phyloP scores from a whole-genome alignment of 2,113 vertebrate genomes.

The Orthonyx spaldingii region DNA sequence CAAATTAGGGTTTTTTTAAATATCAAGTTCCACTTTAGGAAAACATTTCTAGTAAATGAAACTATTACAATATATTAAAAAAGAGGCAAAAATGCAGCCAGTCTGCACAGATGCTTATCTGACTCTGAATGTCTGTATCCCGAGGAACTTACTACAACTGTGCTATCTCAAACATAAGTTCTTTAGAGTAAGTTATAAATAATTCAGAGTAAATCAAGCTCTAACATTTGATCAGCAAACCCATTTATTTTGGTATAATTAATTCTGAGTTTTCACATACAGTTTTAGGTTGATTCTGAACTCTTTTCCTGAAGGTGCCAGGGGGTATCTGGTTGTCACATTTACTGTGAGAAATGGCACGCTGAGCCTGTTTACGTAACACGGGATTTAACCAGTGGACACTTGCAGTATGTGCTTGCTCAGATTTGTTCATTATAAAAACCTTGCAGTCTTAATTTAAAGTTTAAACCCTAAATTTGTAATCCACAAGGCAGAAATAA shows the following conservation, averaged over 20 bases:
- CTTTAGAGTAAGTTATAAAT: neutral
- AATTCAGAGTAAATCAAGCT: neutral
- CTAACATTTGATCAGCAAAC: neutral
- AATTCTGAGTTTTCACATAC: neutral
- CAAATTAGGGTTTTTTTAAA: neutral
- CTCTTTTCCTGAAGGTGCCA: neutral
- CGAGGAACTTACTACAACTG: neutral
- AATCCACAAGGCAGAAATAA: neutral
- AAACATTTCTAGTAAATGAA: neutral
- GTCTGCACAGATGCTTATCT: neutral
- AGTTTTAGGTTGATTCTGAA: neutral
- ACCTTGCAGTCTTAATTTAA: neutral
- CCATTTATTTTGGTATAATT: neutral
- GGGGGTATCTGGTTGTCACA: neutral
- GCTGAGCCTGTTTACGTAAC: slow-evolving; percentile 9
- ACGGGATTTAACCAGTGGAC: neutral
- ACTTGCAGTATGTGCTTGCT: neutral
- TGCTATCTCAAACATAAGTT: neutral
- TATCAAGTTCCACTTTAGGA: neutral
- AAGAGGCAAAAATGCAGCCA: neutral
- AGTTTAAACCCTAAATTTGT: neutral
- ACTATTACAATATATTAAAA: neutral
- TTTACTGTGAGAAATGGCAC: neutral
- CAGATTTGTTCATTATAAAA: neutral
- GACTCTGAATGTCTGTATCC: neutral